Base-by-base conservation (phyloP, 2,888 invertebrate species). In the Adineta ricciae region DNA sequence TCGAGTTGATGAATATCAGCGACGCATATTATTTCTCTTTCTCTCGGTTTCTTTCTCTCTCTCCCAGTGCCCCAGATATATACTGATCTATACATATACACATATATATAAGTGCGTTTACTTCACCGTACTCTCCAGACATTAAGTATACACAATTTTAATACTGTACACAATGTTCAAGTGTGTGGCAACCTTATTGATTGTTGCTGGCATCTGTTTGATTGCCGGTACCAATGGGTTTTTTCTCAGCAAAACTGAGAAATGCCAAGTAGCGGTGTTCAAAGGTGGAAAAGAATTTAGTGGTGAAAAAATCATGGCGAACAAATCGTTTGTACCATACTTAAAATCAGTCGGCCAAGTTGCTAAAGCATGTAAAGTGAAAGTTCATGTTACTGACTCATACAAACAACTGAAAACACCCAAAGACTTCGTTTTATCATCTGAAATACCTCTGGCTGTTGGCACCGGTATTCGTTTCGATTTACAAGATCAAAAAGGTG, bases 401-500 rank as follows among this genome's bases (percentile, higher is more conserved):
- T 78, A n/a, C 3, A 38, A 41, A 38, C 41, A 38, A 78, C n/a
- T 78, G n/a, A 41, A 41, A 78, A 38, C 21, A 9, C 78, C 78
- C 2, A 78, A 8, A 41, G 78, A 41, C 2, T 41, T 78, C n/a
- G 41, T 78, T 36, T 41, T 41, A 41, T n/a, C 78, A n/a, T 0
- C 21, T 41, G 78, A 78, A 41, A n/a, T 78, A n/a, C 78, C 78
- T 41, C 14, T 78, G 5, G 78, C 14, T 11, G 8, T 78, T 41
- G 78, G 78, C 5, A 38, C 24, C n/a, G 78, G 24, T 2, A 38
- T 78, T 41, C 78, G 41, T n/a, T 38, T 78, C n/a, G 16, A 41
- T 41, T 78, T 78, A 78, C 24, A 78, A 41, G 78, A 78, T 78
- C 78, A 9, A 78, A 78, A 78, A 41, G 78, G 78, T n/a, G 78